These are phyloP conservation scores for Actenoides lindsayi DNA, from an alignment of 2,113 vertebrate genomes.

Conservation along the genomic window DNA sequence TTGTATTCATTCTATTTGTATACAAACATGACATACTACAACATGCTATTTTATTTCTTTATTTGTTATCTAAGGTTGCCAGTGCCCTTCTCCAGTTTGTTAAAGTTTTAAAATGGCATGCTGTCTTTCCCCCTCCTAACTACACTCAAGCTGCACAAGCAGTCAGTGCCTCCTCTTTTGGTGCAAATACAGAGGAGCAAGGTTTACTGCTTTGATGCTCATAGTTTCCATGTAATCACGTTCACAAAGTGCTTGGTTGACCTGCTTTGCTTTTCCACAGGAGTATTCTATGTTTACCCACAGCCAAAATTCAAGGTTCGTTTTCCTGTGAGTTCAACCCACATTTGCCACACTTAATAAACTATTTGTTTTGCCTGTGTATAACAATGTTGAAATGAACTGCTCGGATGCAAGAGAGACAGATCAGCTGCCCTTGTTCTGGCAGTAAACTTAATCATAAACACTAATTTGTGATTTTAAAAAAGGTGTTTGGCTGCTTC, in stretches of 20 bases:
- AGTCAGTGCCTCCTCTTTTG: not conserved
- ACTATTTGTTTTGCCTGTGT: not conserved
- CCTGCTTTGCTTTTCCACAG: not conserved
- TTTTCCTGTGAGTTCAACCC: constrained; percentile 28
- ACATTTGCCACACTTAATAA: not conserved
- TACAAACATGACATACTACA: not conserved
- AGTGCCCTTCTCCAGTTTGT: not conserved
- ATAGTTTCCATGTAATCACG: not conserved
- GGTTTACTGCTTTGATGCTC: constrained; percentile 8
- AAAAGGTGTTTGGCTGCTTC: not conserved
- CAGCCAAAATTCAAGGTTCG: not conserved
- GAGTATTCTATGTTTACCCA: not conserved
- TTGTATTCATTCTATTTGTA: not conserved
- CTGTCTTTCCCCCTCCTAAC: not conserved
- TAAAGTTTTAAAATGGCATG: not conserved
- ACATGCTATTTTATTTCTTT: not conserved
- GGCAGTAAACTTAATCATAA: constrained; percentile 12
- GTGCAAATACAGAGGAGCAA: not conserved
- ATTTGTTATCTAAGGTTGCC: not conserved
- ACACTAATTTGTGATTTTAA: constrained; percentile 20
- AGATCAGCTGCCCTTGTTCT: constrained; percentile 10
- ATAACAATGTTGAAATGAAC: not conserved
- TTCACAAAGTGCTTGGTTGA: not conserved
- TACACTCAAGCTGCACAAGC: not conserved
- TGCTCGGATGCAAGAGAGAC: not conserved